Base-by-base conservation (phyloP, 2,888 invertebrate genomes). In the Agriopis marginaria region DNA sequence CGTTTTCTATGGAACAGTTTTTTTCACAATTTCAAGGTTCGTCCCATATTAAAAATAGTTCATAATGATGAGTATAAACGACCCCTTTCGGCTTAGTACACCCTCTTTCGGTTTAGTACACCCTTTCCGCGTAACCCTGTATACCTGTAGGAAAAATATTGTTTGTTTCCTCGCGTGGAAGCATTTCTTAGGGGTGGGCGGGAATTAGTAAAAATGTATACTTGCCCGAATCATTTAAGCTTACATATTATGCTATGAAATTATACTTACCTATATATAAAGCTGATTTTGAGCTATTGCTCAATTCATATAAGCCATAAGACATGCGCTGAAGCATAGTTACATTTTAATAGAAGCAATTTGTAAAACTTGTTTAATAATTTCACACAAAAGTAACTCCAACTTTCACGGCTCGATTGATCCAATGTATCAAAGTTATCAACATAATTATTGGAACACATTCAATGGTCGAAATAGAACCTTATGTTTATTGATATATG, bases 391-490 rank as follows among this genome's bases (percentile, higher is more conserved):
- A 72, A 80, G 79, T 79, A 77, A 76, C 70, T 76, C 72, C 72
- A 75, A 82, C 86, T 88, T 87, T 89, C 88, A 86, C 88, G 82
- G 78, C 75, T 70, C 81, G 79, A 82, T 82, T 79, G 78, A 81
- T 81, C 82, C 81, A 77, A 83, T 78, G 81, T 78, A 85, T 84
- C 82, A 83, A 83, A 87, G 81, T 83, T 87, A 88, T 86, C 84
- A 83, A 84, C 81, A 77, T 66, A 70, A 65, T 83, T 79, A 84
- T 79, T 76, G 77, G 80, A 83, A 77, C 72, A 79, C 80, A 72
- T 77, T 80, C 76, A 66, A 42, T 61, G 78, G 71, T 73, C 78
- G 64, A 82, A 82, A 78, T 70, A 72, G 63, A 76, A 79, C 85
- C 76, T 65, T 90, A 86, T 75, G 56, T 47, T 42, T 65, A 66